A percentile compares a stretch with the other conserved stretches of the same genome.
Evolutionary conservation across 2,888 invertebrate genomes (phyloP).

Genomic region (Erebia ligea): DNA sequence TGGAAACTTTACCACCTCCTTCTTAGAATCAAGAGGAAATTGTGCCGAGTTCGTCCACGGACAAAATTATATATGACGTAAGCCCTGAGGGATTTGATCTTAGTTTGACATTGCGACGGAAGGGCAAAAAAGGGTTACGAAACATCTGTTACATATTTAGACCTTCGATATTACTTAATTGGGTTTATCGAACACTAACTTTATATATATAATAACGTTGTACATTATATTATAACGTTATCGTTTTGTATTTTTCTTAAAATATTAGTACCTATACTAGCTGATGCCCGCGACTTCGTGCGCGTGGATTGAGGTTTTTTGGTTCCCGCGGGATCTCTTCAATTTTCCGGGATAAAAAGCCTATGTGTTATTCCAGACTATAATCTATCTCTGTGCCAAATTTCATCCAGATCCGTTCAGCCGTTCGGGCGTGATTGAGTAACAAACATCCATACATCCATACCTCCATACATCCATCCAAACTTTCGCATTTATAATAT

Average conservation of each 20-base stretch:
- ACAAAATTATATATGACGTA: slow-evolving; percentile 44
- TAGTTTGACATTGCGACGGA: slow-evolving; percentile 42
- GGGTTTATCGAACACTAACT: slow-evolving; percentile 6
- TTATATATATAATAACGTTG: not conserved
- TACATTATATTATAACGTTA: not conserved
- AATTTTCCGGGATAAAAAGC: too few species aligned
- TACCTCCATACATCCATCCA: too few species aligned
- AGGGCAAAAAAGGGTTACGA: slow-evolving; percentile 39
- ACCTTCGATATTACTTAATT: slow-evolving; percentile 27
- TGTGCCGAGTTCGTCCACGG: slow-evolving; percentile 33
- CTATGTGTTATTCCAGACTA: too few species aligned
- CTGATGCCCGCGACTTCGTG: too few species aligned
- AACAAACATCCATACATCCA: too few species aligned
- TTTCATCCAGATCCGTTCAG: too few species aligned
- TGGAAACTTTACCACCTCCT: slow-evolving; percentile 48
- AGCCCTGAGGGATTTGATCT: slow-evolving; percentile 44
- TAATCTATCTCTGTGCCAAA: too few species aligned
- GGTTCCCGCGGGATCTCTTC: too few species aligned
- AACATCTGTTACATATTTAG: slow-evolving; percentile 41
- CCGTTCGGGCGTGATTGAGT: too few species aligned
- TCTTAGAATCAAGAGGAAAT: slow-evolving; percentile 48
- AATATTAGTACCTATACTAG: not conserved
- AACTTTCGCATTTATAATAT: too few species aligned
- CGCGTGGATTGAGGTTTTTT: too few species aligned
- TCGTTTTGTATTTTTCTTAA: not conserved